Base-by-base conservation (phyloP, 2,888 invertebrate genomes). In the Kuschelorhynchus macadamiae region DNA sequence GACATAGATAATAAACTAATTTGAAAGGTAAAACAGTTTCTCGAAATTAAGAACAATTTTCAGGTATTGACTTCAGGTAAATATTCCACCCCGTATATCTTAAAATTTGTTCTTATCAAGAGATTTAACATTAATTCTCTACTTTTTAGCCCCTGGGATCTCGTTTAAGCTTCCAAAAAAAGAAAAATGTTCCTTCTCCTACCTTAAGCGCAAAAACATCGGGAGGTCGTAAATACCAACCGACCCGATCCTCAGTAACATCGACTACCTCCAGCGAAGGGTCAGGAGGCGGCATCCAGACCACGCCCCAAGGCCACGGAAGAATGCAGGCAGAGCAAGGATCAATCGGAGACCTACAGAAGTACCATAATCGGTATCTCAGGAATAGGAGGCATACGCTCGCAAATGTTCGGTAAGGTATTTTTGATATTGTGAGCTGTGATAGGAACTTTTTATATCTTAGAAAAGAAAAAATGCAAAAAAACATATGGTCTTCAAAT, bases 311-410 rank as follows among this genome's bases (percentile, higher is more conserved):
- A 8, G 33, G 84, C 71, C 61, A 46, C 21, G 83, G 85, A 78
- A 94, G 87, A 86, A 95, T 95, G 95, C 95, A 95, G 86, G 95
- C 95, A 76, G 95, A 95, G 85, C 94, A 94, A 82, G 95, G 95
- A 76, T 92, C 93, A 83, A 94, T 95, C 81, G 94, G 94, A 60
- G 95, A 95, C 84, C 88, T 95, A 78, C 93, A 95, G 82, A 93
- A 92, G 83, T 95, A 95, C 84, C 95, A 95, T 82, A 93, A 91
- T 77, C 86, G 93, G 77, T 93, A 95, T 84, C 89, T 94, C 79
- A 90, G 94, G 85, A 94, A 92, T 80, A 88, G 95, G 70, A 89
- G 95, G 62, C 95, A 95, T 83, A 96, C 95, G 9, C 87, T 96
- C 81, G 95, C 95, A 72, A 95, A 95, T 86, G 95, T 95, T 85